Conservation (phyloP, 1,140 invertebrate species). For the Anoplophora glabripennis region DNA sequence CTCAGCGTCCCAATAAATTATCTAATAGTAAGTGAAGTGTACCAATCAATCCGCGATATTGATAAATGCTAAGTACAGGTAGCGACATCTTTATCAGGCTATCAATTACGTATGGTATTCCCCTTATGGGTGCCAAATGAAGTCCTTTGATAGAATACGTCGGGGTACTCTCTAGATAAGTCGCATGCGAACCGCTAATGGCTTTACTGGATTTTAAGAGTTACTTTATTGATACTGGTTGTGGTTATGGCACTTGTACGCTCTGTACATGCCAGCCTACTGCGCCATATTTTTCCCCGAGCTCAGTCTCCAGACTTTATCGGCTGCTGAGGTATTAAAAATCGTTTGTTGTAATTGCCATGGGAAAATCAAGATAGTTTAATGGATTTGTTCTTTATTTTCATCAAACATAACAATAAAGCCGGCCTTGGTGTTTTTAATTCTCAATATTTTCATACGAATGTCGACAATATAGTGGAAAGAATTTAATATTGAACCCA, state of each 20-base stretch:
- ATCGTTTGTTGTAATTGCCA: too few relatives aligned
- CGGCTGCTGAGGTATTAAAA: too few relatives aligned
- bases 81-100: constrained; percentile 36
- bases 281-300: too few relatives aligned
- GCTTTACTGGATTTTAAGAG: constrained; percentile 26
- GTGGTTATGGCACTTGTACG: constrained; percentile 23
- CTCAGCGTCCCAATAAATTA: too few relatives aligned
- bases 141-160: constrained; percentile 23
- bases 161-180: constrained; percentile 34
- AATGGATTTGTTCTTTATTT: too few relatives aligned
- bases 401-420: too few relatives aligned
- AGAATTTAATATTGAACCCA: too few relatives aligned
- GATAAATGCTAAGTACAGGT: constrained; percentile 30
- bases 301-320: too few relatives aligned
- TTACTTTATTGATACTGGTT: constrained; percentile 30
- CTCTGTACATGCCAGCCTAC: constrained; percentile 4
- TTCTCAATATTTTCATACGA: too few relatives aligned
- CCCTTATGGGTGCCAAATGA: constrained; percentile 26
- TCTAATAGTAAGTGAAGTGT: constrained; percentile 1
- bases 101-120: constrained; percentile 32
- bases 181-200: constrained; percentile 32
- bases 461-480: too few relatives aligned
- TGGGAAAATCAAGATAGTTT: too few relatives aligned
- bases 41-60: constrained; percentile 19
- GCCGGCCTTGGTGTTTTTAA: too few relatives aligned